Conservation (phyloP, 2,888 invertebrate species). For the Lepidochitona cinerea region DNA sequence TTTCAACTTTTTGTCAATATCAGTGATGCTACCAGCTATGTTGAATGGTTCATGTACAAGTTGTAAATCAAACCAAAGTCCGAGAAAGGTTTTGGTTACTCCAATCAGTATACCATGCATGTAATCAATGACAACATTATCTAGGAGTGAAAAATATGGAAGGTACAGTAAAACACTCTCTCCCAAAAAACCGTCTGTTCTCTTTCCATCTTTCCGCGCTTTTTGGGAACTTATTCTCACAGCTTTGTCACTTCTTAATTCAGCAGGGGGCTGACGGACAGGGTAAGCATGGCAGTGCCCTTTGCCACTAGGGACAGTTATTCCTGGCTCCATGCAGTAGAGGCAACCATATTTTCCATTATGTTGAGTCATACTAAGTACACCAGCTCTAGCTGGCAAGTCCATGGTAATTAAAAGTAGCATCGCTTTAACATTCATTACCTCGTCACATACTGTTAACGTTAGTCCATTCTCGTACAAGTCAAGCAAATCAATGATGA, state of each 20-base stretch:
- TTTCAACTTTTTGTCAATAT: slow-evolving; percentile 21
- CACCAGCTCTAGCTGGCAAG: slow-evolving; percentile 29
- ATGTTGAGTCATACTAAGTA: slow-evolving; percentile 30
- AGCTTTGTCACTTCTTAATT: not conserved
- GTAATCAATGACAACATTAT: slow-evolving; percentile 29
- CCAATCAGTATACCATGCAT: slow-evolving; percentile 31
- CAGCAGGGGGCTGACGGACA: not conserved
- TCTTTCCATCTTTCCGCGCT: slow-evolving; percentile 14
- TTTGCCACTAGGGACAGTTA: slow-evolving; percentile 21
- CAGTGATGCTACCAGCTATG: slow-evolving; percentile 18
- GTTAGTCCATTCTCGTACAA: slow-evolving; percentile 17
- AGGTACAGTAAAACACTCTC: slow-evolving; percentile 20
- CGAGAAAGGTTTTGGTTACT: slow-evolving; percentile 23
- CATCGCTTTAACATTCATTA: slow-evolving; percentile 20
- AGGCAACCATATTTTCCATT: slow-evolving; percentile 32
- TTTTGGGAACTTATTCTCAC: slow-evolving; percentile 1
- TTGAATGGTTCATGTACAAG: slow-evolving; percentile 4
- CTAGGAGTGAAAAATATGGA: slow-evolving; percentile 21
- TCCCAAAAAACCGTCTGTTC: slow-evolving; percentile 22
- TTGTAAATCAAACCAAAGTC: slow-evolving; percentile 21
- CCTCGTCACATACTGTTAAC: slow-evolving; percentile 4
- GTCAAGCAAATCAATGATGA: slow-evolving; percentile 20
- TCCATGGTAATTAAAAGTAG: slow-evolving; percentile 29
- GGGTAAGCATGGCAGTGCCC: slow-evolving; percentile 24
- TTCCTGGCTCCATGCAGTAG: slow-evolving; percentile 23